phyloP scores from a whole-genome alignment of 1,140 invertebrate genomes.

The Phthorimaea operculella region DNA sequence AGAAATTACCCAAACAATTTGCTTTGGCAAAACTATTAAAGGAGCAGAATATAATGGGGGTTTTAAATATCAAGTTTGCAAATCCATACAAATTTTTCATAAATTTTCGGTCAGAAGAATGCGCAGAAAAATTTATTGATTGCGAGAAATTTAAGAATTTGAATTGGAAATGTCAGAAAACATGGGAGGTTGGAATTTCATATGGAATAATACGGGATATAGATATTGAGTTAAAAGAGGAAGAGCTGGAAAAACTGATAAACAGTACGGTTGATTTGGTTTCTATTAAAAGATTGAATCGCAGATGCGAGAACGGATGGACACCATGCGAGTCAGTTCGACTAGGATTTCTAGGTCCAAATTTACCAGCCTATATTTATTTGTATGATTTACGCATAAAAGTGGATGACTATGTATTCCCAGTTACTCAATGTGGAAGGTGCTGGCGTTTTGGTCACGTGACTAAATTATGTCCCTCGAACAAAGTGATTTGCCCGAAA shows the following conservation, averaged over 20 bases:
- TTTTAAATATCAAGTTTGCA: constrained; percentile 23
- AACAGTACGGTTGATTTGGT: constrained; percentile 8
- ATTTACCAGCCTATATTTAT: constrained; percentile 16
- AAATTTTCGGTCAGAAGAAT: constrained; percentile 9
- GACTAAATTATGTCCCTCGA: constrained; percentile 5
- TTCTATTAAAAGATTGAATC: constrained; percentile 17
- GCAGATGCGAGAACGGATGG: constrained; percentile 16
- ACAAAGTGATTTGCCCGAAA: constrained; percentile 9
- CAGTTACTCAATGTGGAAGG: constrained; percentile 16
- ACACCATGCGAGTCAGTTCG: constrained; percentile 17
- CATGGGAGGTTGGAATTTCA: constrained; percentile 10
- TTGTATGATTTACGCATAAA: constrained; percentile 11
- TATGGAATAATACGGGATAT: constrained; percentile 20
- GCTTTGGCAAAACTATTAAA: constrained; percentile 22
- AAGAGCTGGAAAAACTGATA: constrained; percentile 6
- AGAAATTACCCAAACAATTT: constrained; percentile 20
- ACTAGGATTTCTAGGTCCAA: constrained; percentile 19
- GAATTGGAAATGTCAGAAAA: constrained; percentile 13
- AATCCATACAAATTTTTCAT: constrained; percentile 18
- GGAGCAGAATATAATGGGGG: constrained; percentile 13
- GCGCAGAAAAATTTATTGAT: constrained; percentile 14
- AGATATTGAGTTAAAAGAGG: constrained; percentile 15
- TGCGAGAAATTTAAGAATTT: constrained; percentile 12
- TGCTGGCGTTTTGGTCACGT: constrained; percentile 11
- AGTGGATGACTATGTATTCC: constrained; percentile 17